A percentile compares a stretch with the other conserved stretches of the same genome.
These are phyloP conservation scores for Vanessa atalanta DNA, from an alignment of 1,140 invertebrate species.

Conservation along the genomic window DNA sequence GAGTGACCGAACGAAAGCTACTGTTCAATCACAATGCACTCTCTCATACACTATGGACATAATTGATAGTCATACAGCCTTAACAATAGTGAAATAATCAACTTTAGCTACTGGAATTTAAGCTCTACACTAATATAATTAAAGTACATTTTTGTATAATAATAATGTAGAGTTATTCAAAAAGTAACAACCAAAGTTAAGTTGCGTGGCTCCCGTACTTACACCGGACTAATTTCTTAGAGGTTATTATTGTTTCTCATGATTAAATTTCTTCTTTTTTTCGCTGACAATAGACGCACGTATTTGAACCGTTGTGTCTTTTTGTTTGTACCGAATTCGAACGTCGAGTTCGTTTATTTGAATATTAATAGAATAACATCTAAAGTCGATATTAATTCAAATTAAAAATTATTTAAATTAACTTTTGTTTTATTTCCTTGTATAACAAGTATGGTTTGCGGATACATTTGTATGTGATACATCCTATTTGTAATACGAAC, in stretches of 20 bases:
- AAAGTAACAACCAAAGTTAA: conserved; percentile 68
- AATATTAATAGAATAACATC: neutral
- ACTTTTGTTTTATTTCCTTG: too few relatives aligned
- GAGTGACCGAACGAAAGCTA: conserved; percentile 72
- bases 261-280: conserved; percentile 76
- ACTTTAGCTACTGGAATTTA: conserved; percentile 35
- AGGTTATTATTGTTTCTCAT: conserved; percentile 79
- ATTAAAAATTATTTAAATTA: too few relatives aligned
- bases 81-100: conserved; percentile 76
- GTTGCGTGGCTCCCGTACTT: conserved; percentile 79
- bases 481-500: too few relatives aligned
- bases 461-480: too few relatives aligned
- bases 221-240: conserved; percentile 77
- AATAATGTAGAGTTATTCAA: conserved; percentile 56
- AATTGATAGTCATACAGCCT: conserved; percentile 79
- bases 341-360: neutral
- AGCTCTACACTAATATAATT: conserved; percentile 42
- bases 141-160: conserved; percentile 47
- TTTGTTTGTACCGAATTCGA: conserved; percentile 20
- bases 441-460: too few relatives aligned
- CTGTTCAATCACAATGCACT: conserved; percentile 76
- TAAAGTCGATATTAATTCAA: too few relatives aligned
- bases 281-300: conserved; percentile 63
- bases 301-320: conserved; percentile 43
- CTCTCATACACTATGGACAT: conserved; percentile 73